Evolutionary conservation across 2,888 invertebrate species (phyloP), one percentile per base, ranked within the genome.

Genomic region (Icerya purchasi): DNA sequence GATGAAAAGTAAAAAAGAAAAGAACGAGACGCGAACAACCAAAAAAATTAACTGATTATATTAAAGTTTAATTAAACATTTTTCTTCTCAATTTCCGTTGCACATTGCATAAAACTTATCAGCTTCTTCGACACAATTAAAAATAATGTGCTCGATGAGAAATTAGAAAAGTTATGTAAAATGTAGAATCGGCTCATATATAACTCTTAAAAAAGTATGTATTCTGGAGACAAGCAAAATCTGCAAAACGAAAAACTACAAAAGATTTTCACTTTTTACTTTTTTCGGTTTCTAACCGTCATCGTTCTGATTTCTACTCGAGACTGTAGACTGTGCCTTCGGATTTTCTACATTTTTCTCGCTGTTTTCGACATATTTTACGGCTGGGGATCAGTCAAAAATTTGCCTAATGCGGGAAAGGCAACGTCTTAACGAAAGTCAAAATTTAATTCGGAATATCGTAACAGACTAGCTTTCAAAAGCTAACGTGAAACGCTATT

Each of bases 101-200:
- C 49, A 19, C 21, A 49, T 56, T 21, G 22, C 56, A 56, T 49
- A 56, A 56, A 22, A 56, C 56, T 56, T 49, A 56, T 49, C 56
- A 56, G 50, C 50, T 56, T 56, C 56, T 56, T 56, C 19, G 49
- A 21, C n/a, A n/a, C n/a, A n/a, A n/a, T n/a, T n/a, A n/a, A n/a
- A n/a, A n/a, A n/a, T n/a, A n/a, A n/a, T n/a, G n/a, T n/a, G n/a
- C n/a, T n/a, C n/a, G n/a, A n/a, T n/a, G n/a, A n/a, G n/a, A n/a
- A n/a, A n/a, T n/a, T n/a, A n/a, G n/a, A n/a, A n/a, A n/a, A n/a
- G n/a, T n/a, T n/a, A n/a, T n/a, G n/a, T n/a, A n/a, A 14, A 51
- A 51, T 19, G 2, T 19, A 20, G 19, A n/a, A 20, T 2, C 3
- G 51, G 51, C 51, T n/a, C 20, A n/a, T 5, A 19, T 51, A 19